phyloP scores from a whole-genome alignment of 1,140 invertebrate species.

The Charaxes varanes region DNA sequence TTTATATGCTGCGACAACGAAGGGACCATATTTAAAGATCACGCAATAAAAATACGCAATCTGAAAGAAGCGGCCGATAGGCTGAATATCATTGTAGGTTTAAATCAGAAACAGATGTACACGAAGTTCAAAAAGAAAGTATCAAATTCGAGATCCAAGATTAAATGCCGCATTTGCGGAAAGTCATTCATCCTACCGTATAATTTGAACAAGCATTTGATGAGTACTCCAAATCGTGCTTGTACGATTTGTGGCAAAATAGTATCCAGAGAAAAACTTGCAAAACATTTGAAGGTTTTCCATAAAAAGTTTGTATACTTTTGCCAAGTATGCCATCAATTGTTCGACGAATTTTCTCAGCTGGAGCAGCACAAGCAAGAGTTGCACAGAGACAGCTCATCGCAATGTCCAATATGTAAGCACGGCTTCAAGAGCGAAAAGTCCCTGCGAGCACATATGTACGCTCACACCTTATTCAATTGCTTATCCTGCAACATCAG shows the following conservation, averaged over 20 bases:
- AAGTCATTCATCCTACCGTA: slow-evolving; percentile 38
- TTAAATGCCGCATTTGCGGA: slow-evolving; percentile 43
- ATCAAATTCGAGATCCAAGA: slow-evolving; percentile 1
- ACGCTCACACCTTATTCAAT: slow-evolving; percentile 42
- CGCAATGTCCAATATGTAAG: slow-evolving; percentile 35
- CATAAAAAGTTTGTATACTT: slow-evolving; percentile 24
- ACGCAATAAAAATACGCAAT: slow-evolving; percentile 9
- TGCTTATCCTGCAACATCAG: slow-evolving; percentile 34
- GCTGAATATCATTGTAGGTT: slow-evolving; percentile 17
- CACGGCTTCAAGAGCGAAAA: slow-evolving; percentile 33
- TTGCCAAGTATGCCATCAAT: slow-evolving; percentile 34
- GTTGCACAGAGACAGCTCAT: slow-evolving; percentile 16
- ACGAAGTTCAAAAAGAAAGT: slow-evolving; percentile 7
- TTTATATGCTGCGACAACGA: slow-evolving; percentile 34
- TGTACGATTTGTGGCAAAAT: slow-evolving; percentile 34
- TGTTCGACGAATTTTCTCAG: slow-evolving; percentile 22
- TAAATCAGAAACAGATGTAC: neutral
- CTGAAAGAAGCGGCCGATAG: slow-evolving; percentile 18
- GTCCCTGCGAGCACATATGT: slow-evolving; percentile 37
- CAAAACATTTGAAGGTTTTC: slow-evolving; percentile 26
- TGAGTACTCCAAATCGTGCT: slow-evolving; percentile 30
- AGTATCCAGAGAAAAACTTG: slow-evolving; percentile 25
- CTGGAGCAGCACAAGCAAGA: slow-evolving; percentile 23
- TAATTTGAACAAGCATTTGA: slow-evolving; percentile 50
- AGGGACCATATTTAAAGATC: slow-evolving; percentile 25